Evolutionary conservation across 2,888 invertebrate genomes (phyloP).

Genomic region (Flabesymbios commensalis): DNA sequence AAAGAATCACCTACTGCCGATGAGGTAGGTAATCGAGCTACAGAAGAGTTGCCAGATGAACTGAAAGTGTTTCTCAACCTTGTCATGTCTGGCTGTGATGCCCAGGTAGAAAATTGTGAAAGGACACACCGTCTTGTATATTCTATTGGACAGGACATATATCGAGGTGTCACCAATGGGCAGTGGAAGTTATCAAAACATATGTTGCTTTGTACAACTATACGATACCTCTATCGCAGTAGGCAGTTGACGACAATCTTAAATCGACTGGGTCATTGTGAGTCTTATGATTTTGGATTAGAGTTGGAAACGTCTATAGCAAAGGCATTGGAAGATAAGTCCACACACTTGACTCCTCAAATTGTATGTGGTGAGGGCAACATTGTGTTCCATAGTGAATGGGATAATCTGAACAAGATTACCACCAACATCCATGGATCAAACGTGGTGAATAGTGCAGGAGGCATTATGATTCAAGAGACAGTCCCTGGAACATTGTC

Average conservation of each 20-base stretch:
- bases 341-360: conserved; percentile 29
- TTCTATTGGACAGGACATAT: conserved; percentile 6
- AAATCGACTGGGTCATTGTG: background rate
- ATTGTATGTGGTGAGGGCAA: conserved; percentile 24
- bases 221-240: conserved; percentile 6
- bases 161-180: conserved; percentile 1
- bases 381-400: conserved; percentile 39
- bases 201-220: background rate
- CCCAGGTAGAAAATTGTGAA: background rate
- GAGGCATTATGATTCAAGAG: conserved; percentile 41
- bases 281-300: conserved; percentile 8
- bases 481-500: too few relatives aligned
- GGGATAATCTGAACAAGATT: conserved; percentile 37
- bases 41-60: background rate
- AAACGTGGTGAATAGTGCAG: conserved; percentile 34
- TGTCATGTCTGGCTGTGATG: background rate
- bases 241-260: background rate
- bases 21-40: conserved; percentile 1
- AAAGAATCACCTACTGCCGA: conserved; percentile 7
- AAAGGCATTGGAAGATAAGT: conserved; percentile 27
- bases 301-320: conserved; percentile 29
- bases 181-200: conserved; percentile 10
- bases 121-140: background rate
- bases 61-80: background rate
- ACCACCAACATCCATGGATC: conserved; percentile 29